Percentiles rank a stretch among this genome's conserved stretches.
Evolutionary conservation across 2,797 vertebrate genomes (phyloP).

Genomic region (Oreochromis grahami): DNA sequence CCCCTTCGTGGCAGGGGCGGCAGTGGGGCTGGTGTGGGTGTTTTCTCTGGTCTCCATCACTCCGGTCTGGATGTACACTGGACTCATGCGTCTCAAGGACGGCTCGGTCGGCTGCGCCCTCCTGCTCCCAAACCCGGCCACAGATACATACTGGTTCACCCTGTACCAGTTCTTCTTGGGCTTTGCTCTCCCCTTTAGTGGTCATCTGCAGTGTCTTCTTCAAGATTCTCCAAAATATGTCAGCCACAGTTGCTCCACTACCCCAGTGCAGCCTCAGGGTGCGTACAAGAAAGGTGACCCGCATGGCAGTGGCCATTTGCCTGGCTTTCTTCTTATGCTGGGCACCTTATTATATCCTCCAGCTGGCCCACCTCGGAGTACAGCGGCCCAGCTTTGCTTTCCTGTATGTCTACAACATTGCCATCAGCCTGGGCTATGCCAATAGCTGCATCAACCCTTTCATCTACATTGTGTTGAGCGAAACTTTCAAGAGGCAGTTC

Average conservation of each 20-base stretch:
- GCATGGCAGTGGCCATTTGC: slow-evolving; percentile 85
- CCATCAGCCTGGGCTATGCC: slow-evolving; percentile 85
- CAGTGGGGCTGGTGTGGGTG: slow-evolving; percentile 74
- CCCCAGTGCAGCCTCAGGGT: slow-evolving; percentile 76
- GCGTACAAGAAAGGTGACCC: slow-evolving; percentile 82
- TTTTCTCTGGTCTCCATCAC: slow-evolving; percentile 83
- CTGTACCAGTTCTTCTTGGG: slow-evolving; percentile 87
- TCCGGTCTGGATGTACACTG: slow-evolving; percentile 85
- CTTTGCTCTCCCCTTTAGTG: slow-evolving; percentile 79
- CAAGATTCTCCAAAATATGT: slow-evolving; percentile 86
- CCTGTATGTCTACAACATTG: slow-evolving; percentile 82
- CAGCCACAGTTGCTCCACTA: slow-evolving; percentile 79
- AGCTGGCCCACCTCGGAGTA: slow-evolving; percentile 79
- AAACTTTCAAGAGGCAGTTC: slow-evolving; percentile 79
- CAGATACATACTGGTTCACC: slow-evolving; percentile 84
- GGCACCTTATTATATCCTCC: slow-evolving; percentile 86
- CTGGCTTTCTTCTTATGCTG: slow-evolving; percentile 81
- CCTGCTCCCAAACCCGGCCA: slow-evolving; percentile 79
- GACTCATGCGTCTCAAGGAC: slow-evolving; percentile 80
- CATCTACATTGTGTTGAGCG: slow-evolving; percentile 75
- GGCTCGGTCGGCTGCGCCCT: slow-evolving; percentile 81
- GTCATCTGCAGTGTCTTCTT: slow-evolving; percentile 84
- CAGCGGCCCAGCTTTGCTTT: slow-evolving; percentile 79
- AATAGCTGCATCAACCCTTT: slow-evolving; percentile 89
- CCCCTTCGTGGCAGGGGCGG: slow-evolving; percentile 70